Conservation (phyloP, 2,888 invertebrate species). For the Ochropacha duplaris region DNA sequence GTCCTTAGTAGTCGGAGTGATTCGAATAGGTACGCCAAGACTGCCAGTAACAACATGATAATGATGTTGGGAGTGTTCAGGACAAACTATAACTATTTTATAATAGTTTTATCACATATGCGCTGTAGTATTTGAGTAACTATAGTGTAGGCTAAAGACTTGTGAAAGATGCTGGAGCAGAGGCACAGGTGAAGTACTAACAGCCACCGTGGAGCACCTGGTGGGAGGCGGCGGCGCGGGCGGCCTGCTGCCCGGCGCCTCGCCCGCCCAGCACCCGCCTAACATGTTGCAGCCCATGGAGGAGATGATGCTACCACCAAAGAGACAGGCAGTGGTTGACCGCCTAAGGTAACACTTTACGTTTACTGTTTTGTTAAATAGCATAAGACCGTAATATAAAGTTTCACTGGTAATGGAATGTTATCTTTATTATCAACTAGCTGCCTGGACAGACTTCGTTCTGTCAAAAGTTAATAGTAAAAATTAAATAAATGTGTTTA, state of each 20-base stretch:
- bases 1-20: conserved; percentile 12
- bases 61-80: conserved; percentile 59
- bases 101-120: conserved; percentile 62
- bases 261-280: conserved; percentile 84
- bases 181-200: conserved; percentile 59
- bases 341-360: conserved; percentile 83
- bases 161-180: conserved; percentile 54
- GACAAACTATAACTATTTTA: conserved; percentile 66
- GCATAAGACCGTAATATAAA: no score
- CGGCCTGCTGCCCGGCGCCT: conserved; percentile 85
- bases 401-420: no score
- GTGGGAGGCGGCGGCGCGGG: conserved; percentile 89
- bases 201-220: conserved; percentile 88
- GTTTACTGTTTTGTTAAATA: not conserved
- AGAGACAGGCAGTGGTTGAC: conserved; percentile 93
- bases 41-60: conserved; percentile 60
- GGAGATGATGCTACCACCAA: conserved; percentile 90
- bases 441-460: no score
- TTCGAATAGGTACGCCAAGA: conserved; percentile 22
- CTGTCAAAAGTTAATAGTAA: no score
- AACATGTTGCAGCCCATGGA: conserved; percentile 85
- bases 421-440: no score
- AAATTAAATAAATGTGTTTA: no score
- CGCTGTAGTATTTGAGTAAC: conserved; percentile 68
- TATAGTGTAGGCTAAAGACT: conserved; percentile 34